phyloP scores from a whole-genome alignment of 2,888 invertebrate species.

The Exephanes ischioxanthus region DNA sequence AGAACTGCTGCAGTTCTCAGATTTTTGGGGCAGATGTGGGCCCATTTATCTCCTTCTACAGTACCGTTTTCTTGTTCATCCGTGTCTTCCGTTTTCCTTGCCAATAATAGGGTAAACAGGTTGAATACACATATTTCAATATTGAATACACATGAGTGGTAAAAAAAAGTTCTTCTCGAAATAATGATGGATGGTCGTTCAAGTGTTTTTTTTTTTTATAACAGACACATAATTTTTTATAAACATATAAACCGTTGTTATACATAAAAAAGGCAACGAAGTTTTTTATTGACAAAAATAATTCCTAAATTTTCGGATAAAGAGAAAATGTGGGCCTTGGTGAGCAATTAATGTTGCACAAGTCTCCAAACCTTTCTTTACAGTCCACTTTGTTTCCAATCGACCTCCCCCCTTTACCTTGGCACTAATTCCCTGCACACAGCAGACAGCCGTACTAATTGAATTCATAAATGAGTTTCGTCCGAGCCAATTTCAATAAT shows the following conservation, averaged over 20 bases:
- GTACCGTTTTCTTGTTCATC: constrained; percentile 8
- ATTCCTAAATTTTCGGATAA: too few species aligned
- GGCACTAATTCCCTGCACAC: not conserved
- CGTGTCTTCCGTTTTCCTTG: not conserved
- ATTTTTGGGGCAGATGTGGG: constrained; percentile 37
- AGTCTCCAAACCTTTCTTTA: too few species aligned
- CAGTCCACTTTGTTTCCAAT: not conserved
- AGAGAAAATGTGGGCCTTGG: too few species aligned
- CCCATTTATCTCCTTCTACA: not conserved
- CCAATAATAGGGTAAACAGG: not conserved
- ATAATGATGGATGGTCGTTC: not conserved
- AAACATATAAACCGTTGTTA: not conserved
- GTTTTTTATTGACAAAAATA: not conserved
- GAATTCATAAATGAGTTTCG: not conserved
- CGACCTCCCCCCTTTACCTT: not conserved
- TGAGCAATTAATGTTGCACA: too few species aligned
- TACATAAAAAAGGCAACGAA: not conserved
- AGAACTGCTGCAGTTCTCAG: constrained; percentile 28
- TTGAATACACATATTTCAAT: not conserved
- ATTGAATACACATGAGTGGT: not conserved
- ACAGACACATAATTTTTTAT: not conserved
- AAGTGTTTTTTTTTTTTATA: not conserved
- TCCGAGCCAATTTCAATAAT: constrained; percentile 4
- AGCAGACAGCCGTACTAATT: not conserved
- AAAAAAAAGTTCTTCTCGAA: not conserved